A percentile compares a stretch with the other conserved stretches of the same genome.
Evolutionary conservation across 35 echinoderm and acorn worm species (phyloP).

Genomic region (Ptychodera flava): DNA sequence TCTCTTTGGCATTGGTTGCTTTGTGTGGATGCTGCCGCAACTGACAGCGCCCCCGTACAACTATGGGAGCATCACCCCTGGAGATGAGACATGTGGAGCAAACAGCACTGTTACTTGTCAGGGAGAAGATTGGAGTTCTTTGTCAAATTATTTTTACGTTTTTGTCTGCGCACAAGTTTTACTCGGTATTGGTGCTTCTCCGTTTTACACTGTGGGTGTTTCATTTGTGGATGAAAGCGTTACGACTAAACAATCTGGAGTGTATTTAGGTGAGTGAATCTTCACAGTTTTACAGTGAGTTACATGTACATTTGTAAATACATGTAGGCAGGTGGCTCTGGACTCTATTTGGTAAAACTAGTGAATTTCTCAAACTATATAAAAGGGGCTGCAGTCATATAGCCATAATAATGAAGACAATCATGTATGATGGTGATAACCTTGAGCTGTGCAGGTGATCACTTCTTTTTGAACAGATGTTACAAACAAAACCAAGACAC

Average conservation of each 20-base stretch:
- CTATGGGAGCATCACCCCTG: slow-evolving; percentile 3
- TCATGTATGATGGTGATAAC: no score
- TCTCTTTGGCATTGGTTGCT: slow-evolving; percentile 37
- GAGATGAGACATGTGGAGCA: not conserved
- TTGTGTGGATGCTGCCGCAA: slow-evolving; percentile 51
- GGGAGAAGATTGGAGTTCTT: not conserved
- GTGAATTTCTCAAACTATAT: no score
- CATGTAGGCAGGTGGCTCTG: no score
- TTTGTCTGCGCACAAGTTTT: not conserved
- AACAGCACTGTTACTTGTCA: not conserved
- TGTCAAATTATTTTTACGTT: slow-evolving; percentile 10
- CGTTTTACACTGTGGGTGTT: not conserved
- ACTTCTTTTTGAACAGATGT: no score
- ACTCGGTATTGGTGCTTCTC: not conserved
- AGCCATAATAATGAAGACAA: no score
- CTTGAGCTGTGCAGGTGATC: no score
- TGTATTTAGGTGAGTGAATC: slow-evolving; percentile 16
- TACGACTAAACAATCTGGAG: slow-evolving; percentile 5
- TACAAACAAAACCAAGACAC: no score
- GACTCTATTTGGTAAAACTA: no score
- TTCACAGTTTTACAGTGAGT: no score
- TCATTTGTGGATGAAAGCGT: slow-evolving; percentile 16
- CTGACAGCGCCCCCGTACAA: slow-evolving; percentile 39
- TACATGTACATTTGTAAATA: no score
- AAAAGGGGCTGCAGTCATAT: no score